Evolutionary conservation across 1,140 invertebrate genomes (phyloP).

Genomic region (Drosophila malerkotliana): DNA sequence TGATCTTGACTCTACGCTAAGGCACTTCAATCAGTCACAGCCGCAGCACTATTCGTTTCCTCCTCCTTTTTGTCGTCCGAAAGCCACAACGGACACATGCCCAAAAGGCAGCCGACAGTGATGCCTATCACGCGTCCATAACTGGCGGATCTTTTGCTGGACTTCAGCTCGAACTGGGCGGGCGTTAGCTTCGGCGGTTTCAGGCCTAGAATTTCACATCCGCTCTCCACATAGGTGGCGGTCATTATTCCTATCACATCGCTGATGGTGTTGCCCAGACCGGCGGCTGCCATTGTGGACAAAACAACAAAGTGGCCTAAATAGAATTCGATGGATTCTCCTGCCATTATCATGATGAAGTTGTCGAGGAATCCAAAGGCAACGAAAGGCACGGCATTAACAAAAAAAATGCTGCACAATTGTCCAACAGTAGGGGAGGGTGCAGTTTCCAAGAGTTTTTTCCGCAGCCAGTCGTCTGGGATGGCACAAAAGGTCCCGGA

Average conservation of each 20-base stretch:
- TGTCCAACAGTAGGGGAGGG: constrained; percentile 57
- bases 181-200: constrained; percentile 92
- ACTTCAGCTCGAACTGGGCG: constrained; percentile 92
- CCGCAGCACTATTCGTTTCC: neutral
- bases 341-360: constrained; percentile 98
- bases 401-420: constrained; percentile 86
- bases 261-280: constrained; percentile 96
- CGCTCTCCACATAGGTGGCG: constrained; percentile 95
- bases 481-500: constrained; percentile 92
- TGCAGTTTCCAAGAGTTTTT: neutral
- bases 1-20: neutral
- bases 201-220: constrained; percentile 93
- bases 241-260: constrained; percentile 97
- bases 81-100: constrained; percentile 96
- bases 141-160: constrained; percentile 90
- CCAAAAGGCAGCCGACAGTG: constrained; percentile 95
- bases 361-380: constrained; percentile 99
- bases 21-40: neutral
- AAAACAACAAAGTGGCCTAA: constrained; percentile 93
- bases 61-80: constrained; percentile 68
- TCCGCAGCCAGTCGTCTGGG: constrained; percentile 79
- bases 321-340: constrained; percentile 96
- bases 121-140: constrained; percentile 93
- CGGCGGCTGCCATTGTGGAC: constrained; percentile 96
- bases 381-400: constrained; percentile 96